Conservation (phyloP, 1,140 invertebrate species). For the Trissolcus basalis region DNA sequence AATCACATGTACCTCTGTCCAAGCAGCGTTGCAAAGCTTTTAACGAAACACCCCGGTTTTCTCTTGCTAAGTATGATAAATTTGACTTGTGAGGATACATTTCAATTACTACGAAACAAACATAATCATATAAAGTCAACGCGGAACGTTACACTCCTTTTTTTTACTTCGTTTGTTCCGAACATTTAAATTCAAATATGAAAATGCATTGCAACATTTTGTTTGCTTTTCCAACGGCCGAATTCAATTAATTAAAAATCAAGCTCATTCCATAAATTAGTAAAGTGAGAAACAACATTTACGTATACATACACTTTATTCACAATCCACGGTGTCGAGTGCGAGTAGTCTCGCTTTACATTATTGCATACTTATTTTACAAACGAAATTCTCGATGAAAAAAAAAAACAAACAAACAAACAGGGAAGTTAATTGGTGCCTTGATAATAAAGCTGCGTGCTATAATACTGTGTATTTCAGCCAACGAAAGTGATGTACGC, state of each 20-base stretch:
- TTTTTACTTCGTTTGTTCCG: too few relatives aligned
- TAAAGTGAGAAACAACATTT: background rate
- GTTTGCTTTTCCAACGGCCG: background rate
- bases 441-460: slow-evolving; percentile 30
- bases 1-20: slow-evolving; percentile 17
- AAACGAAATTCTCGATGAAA: slow-evolving; percentile 54
- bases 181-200: too few relatives aligned
- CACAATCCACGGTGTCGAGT: slow-evolving; percentile 48
- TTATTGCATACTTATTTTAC: slow-evolving; percentile 56
- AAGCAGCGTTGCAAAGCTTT: slow-evolving; percentile 8
- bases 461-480: slow-evolving; percentile 58
- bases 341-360: slow-evolving; percentile 45
- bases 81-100: slow-evolving; percentile 12
- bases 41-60: background rate
- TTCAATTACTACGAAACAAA: background rate
- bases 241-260: background rate
- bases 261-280: background rate
- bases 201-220: too few relatives aligned
- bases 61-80: slow-evolving; percentile 7
- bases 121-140: too few relatives aligned
- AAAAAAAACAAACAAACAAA: slow-evolving; percentile 33
- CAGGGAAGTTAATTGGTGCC: slow-evolving; percentile 41
- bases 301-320: slow-evolving; percentile 58
- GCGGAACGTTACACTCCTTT: too few relatives aligned
- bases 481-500: slow-evolving; percentile 51